phyloP scores from a whole-genome alignment of 92 coral and sea anemone species.

The Palythoa heliodiscus region DNA sequence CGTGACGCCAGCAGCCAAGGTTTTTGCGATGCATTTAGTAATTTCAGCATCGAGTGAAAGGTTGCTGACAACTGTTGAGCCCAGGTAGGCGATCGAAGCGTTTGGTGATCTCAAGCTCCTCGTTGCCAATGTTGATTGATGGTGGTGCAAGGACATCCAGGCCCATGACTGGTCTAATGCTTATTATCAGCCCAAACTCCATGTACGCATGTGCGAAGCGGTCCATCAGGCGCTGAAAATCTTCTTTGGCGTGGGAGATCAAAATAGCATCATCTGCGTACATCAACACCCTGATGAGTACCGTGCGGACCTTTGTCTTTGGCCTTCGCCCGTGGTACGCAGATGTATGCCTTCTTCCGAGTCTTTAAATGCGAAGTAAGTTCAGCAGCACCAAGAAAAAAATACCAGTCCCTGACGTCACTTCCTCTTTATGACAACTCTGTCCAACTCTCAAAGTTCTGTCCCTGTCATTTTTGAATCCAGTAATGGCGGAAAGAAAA shows the following conservation, averaged over 20 bases:
- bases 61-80: no score
- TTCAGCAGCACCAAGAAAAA: conserved; percentile 32
- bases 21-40: no score
- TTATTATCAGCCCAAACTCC: conserved; percentile 38
- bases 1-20: no score
- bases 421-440: no score
- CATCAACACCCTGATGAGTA: conserved; percentile 36
- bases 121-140: conserved; percentile 14
- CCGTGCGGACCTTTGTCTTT: conserved; percentile 21
- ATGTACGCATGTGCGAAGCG: background rate
- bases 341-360: background rate
- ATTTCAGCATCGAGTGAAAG: no score
- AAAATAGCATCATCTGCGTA: conserved; percentile 37
- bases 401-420: no score
- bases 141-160: conserved; percentile 23
- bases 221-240: conserved; percentile 17
- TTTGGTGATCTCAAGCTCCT: background rate
- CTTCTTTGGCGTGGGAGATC: background rate
- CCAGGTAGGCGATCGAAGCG: no score
- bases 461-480: no score
- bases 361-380: background rate
- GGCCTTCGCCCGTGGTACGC: conserved; percentile 10
- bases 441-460: conserved; percentile 30
- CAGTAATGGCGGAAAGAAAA: no score
- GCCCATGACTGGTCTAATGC: conserved; percentile 29